Conservation (phyloP, 2,797 vertebrate species). For the Hypotaenidia okinawae region DNA sequence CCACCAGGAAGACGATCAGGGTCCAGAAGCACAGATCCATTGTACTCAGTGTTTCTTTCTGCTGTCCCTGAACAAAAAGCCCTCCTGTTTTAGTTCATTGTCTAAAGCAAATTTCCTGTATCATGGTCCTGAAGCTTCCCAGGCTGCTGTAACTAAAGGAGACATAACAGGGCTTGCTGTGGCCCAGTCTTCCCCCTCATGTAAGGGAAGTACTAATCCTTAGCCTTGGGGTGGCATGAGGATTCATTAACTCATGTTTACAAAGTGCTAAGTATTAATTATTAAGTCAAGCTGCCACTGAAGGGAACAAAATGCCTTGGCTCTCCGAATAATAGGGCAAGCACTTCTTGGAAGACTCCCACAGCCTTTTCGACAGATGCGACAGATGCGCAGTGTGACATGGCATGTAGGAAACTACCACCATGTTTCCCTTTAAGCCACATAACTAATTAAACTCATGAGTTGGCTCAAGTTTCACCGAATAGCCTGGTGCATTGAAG, state of each 20-base stretch:
- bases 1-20: not conserved
- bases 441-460: slow-evolving; percentile 40
- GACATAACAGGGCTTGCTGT: not conserved
- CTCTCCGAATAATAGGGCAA: slow-evolving; percentile 42
- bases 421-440: slow-evolving; percentile 39
- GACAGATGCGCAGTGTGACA: not conserved
- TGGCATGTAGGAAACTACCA: not conserved
- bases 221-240: not conserved
- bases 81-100: not conserved
- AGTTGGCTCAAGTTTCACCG: not conserved
- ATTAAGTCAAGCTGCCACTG: slow-evolving; percentile 44
- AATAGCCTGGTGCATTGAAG: not conserved
- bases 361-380: slow-evolving; percentile 14
- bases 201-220: slow-evolving; percentile 1
- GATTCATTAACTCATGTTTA: slow-evolving; percentile 63
- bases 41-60: not conserved
- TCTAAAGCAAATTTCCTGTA: not conserved
- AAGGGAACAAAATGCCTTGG: slow-evolving; percentile 41
- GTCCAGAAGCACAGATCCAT: not conserved
- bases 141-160: not conserved
- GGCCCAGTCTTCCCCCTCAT: not conserved
- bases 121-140: not conserved
- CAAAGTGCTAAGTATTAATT: slow-evolving; percentile 51
- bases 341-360: slow-evolving; percentile 19
- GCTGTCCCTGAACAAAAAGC: not conserved